These are phyloP conservation scores for Fregetta grallaria DNA, from an alignment of 2,113 vertebrate genomes.

Conservation along the genomic window DNA sequence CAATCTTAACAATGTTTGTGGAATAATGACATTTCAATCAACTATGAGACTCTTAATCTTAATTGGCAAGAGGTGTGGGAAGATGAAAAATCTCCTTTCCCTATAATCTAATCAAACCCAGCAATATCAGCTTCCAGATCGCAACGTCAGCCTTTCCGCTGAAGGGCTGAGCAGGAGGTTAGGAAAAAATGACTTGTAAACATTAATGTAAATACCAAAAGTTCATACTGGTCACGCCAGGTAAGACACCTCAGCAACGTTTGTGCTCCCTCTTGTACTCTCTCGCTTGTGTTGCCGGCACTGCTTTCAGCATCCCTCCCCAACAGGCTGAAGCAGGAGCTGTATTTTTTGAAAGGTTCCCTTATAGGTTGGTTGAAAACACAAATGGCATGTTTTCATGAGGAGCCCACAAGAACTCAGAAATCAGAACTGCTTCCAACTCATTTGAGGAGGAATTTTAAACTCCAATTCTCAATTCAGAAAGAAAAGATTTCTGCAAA, in stretches of 20 bases:
- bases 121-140: neutral
- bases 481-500: neutral
- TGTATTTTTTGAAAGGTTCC: neutral
- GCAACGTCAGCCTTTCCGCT: neutral
- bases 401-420: neutral
- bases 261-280: neutral
- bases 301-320: neutral
- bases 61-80: neutral
- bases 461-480: neutral
- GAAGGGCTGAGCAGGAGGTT: neutral
- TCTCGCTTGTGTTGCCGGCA: neutral
- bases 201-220: neutral
- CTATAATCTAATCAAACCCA: conserved; percentile 9
- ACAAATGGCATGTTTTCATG: neutral
- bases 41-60: neutral
- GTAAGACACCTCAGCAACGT: neutral
- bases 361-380: neutral
- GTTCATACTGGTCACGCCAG: neutral
- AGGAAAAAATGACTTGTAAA: neutral
- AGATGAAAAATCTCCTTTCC: neutral
- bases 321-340: neutral
- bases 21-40: conserved; percentile 1
- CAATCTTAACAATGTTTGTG: neutral
- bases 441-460: neutral
- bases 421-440: neutral